Evolutionary conservation across 1,140 invertebrate genomes (phyloP).

Genomic region (Lasaia peninsularis): DNA sequence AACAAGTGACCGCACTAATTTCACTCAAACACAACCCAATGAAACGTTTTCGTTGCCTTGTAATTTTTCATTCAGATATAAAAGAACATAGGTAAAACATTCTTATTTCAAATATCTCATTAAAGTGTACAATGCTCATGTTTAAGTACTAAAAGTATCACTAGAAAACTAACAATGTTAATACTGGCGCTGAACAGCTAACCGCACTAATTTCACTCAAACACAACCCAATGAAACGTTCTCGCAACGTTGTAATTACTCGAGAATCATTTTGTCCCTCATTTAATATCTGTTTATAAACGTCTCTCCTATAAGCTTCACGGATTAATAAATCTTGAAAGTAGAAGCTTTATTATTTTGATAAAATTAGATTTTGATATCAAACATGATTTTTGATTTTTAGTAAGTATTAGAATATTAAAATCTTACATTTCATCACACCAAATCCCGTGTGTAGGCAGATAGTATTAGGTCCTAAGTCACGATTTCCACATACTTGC

Average conservation of each 20-base stretch:
- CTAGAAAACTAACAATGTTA: background rate
- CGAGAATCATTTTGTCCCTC: constrained; percentile 15
- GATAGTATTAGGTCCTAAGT: no score
- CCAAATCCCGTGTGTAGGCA: no score
- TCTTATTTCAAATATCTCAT: no score
- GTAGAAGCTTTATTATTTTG: background rate
- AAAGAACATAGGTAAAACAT: no score
- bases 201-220: constrained; percentile 26
- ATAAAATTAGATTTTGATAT: background rate
- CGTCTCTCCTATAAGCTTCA: background rate
- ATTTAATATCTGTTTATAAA: constrained; percentile 23
- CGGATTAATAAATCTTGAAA: constrained; percentile 1
- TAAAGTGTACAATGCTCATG: no score
- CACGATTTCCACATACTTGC: no score
- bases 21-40: constrained; percentile 23
- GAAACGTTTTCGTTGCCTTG: constrained; percentile 20
- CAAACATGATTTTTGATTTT: no score
- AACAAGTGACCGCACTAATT: constrained; percentile 20
- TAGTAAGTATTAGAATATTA: no score
- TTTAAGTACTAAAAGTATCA: background rate
- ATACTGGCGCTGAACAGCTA: constrained; percentile 4
- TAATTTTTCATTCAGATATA: no score
- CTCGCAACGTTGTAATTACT: constrained; percentile 20
- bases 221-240: constrained; percentile 24
- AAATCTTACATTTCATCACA: no score